Percentiles rank a stretch among this genome's conserved stretches.
phyloP scores from a whole-genome alignment of 2,888 invertebrate genomes.

The Bombylius major region DNA sequence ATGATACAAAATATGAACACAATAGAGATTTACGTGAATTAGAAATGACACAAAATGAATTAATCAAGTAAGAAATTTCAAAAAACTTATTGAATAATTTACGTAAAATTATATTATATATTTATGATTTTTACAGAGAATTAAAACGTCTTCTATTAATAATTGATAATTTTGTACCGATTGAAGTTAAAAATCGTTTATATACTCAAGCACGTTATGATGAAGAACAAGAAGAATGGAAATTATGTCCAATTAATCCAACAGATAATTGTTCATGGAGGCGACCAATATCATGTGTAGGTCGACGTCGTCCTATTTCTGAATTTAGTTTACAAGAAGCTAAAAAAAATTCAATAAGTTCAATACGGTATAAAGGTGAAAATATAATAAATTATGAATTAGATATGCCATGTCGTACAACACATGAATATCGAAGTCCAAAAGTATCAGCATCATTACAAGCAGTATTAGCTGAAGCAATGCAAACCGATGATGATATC shows the following conservation, averaged over 20 bases:
- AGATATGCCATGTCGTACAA: slow-evolving; percentile 37
- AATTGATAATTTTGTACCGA: slow-evolving; percentile 82
- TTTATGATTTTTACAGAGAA: slow-evolving; percentile 42
- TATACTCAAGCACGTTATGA: slow-evolving; percentile 63
- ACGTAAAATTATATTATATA: too few relatives aligned
- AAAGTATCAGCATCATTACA: slow-evolving; percentile 36
- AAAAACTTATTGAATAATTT: background rate
- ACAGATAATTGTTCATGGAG: slow-evolving; percentile 34
- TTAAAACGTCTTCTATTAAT: slow-evolving; percentile 78
- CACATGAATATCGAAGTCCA: slow-evolving; percentile 35
- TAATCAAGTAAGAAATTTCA: slow-evolving; percentile 48
- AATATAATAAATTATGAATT: slow-evolving; percentile 36
- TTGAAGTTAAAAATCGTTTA: slow-evolving; percentile 63
- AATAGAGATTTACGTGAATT: slow-evolving; percentile 83
- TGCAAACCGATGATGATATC: slow-evolving; percentile 36
- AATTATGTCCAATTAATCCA: slow-evolving; percentile 32
- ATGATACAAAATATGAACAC: slow-evolving; percentile 76
- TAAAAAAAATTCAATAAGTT: slow-evolving; percentile 26
- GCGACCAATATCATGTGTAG: slow-evolving; percentile 52
- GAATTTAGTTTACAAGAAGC: slow-evolving; percentile 42
- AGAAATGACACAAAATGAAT: slow-evolving; percentile 82
- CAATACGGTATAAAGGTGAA: slow-evolving; percentile 33
- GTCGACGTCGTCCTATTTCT: slow-evolving; percentile 49
- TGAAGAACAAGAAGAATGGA: slow-evolving; percentile 73
- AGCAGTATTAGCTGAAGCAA: slow-evolving; percentile 36